Conservation (phyloP, 2,113 vertebrate genomes). For the Rhynchomys soricoides region DNA sequence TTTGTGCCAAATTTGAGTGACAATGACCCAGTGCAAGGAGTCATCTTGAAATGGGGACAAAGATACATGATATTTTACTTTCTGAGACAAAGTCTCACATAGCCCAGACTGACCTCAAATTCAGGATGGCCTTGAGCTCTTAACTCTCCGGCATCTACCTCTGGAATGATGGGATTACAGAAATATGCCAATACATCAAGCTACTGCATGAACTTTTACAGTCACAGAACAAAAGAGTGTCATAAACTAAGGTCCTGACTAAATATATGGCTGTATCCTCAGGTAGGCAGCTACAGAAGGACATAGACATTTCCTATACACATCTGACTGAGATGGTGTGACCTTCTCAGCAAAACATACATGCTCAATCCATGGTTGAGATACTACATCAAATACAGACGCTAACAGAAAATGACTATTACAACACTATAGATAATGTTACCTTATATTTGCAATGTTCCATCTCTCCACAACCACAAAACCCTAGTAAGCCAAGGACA, state of each 20-base stretch:
- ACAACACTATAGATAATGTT: not conserved
- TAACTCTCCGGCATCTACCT: not conserved
- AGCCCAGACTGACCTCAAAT: not conserved
- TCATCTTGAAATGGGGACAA: not conserved
- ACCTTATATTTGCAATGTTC: not conserved
- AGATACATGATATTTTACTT: not conserved
- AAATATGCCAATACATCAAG: not conserved
- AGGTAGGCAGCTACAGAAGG: not conserved
- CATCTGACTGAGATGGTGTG: not conserved
- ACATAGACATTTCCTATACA: not conserved
- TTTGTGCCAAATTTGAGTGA: not conserved
- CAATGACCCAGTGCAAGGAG: not conserved
- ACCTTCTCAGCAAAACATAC: not conserved
- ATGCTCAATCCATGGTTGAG: not conserved
- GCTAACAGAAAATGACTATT: not conserved
- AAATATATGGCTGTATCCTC: not conserved
- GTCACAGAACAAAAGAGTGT: not conserved
- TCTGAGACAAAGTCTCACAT: not conserved
- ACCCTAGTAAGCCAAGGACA: not conserved
- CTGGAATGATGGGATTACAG: too few species aligned
- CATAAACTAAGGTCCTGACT: not conserved
- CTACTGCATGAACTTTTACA: not conserved
- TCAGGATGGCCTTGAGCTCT: not conserved
- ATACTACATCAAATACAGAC: not conserved
- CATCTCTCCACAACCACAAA: not conserved